These are phyloP conservation scores for Rhizomys pruinosus DNA, from an alignment of 2,113 vertebrate genomes.

Conservation along the genomic window DNA sequence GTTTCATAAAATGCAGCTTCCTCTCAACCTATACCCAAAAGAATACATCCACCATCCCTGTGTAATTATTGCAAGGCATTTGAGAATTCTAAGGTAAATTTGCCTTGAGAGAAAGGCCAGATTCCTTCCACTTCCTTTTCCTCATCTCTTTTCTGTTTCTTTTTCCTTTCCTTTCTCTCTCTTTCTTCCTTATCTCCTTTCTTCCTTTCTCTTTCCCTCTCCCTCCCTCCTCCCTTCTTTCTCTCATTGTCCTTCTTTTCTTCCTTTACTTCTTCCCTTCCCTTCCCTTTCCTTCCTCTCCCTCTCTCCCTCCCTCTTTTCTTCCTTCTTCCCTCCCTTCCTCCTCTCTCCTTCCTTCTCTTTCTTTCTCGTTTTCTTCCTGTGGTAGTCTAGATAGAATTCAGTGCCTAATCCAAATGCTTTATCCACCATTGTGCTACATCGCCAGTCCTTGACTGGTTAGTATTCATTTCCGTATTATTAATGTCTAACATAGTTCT, in stretches of 20 bases:
- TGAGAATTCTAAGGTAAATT: neutral
- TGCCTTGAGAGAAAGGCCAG: neutral
- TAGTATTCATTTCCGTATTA: neutral
- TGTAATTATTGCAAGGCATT: neutral
- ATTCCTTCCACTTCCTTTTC: neutral
- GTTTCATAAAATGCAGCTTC: neutral
- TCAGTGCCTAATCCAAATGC: neutral
- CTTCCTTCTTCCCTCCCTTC: no score
- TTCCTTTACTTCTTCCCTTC: rapidly evolving
- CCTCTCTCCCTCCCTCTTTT: no score
- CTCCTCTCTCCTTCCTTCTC: neutral
- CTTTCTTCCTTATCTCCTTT: neutral
- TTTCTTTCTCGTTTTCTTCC: neutral
- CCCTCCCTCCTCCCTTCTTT: neutral
- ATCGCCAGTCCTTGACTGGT: neutral
- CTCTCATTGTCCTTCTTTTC: neutral
- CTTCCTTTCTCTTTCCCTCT: no score
- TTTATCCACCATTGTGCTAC: neutral
- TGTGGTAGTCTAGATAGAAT: neutral
- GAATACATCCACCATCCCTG: neutral
- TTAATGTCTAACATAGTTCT: neutral
- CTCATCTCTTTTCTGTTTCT: rapidly evolving
- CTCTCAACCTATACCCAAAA: neutral
- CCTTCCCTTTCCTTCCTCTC: no score
- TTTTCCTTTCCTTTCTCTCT: no score